These are phyloP conservation scores for Rousettus madagascariensis DNA, from an alignment of 2,797 vertebrate genomes.

Conservation along the genomic window DNA sequence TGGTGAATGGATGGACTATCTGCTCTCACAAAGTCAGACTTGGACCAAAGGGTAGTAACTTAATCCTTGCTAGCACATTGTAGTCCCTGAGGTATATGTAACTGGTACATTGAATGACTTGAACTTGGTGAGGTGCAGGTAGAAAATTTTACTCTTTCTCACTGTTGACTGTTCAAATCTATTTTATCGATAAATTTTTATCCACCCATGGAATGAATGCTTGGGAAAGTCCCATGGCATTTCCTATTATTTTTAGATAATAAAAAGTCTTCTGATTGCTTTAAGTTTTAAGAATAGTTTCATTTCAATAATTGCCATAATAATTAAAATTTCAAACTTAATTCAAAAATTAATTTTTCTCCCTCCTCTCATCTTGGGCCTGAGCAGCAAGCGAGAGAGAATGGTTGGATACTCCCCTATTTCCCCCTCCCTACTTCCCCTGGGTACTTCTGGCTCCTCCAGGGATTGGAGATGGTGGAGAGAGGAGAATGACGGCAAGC, in stretches of 20 bases:
- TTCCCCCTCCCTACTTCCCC: background rate
- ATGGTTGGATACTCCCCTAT: rapidly evolving
- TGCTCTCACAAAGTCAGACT: background rate
- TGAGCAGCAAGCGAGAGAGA: background rate
- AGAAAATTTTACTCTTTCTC: background rate
- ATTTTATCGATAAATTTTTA: background rate
- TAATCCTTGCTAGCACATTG: too few species aligned
- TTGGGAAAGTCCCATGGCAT: background rate
- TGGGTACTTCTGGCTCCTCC: background rate
- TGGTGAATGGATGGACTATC: background rate
- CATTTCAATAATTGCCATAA: background rate
- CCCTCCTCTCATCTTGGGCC: background rate
- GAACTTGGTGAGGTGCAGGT: rapidly evolving
- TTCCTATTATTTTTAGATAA: background rate
- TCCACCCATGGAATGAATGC: background rate
- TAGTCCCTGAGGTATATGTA: background rate
- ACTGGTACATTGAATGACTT: background rate
- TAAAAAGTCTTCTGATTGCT: background rate
- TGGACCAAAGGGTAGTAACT: too few species aligned
- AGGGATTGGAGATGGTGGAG: background rate
- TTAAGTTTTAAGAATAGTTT: background rate
- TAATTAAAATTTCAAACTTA: background rate
- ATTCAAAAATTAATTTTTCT: background rate
- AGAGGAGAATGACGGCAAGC: background rate
- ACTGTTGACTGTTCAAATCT: background rate